Base-by-base conservation (phyloP, 2,797 vertebrate genomes). In the Pipistrellus pipistrellus region DNA sequence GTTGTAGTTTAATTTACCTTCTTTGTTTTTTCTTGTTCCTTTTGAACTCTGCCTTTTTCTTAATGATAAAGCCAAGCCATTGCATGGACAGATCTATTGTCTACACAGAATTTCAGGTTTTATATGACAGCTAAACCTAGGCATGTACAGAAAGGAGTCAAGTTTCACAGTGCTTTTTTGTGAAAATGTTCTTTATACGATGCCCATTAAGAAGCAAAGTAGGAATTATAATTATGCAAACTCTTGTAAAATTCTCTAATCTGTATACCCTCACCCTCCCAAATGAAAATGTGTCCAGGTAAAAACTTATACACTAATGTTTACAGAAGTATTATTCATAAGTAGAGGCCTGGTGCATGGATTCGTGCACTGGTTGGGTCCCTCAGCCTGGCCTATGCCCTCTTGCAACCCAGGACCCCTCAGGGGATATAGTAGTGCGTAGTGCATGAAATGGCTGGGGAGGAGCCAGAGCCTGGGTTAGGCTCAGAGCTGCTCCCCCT, bases 181-280 rank as follows among this genome's bases (percentile, higher is more conserved):
- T 69, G 57, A 84, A 78, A 57, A 69, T 69, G 21, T 84, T 69
- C 25, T 55, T 88, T 85, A 75, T 48, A 62, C 27, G 2, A 14
- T 90, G 66, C 15, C 11, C 68, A 64, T 6, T 68, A 41, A 72
- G 51, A 72, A 73, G 62, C 13, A n/a, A 93, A 69, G 32, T 59
- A 27, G 46, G 48, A 64, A 2, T 41, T 75, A 44, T 2, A 80
- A 69, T 66, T 21, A 30, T 66, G 38, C 75, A 80, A 18, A 18
- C 10, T 82, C 32, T 82, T 77, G 48, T 25, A 82, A 91, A 72
- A 89, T 91, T 80, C 46, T 90, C 48, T 55, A 86, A 90, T 44
- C 57, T 80, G 27, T 41, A 21, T 87, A 41, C 32, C 1, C 5
- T 14, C 46, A 51, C 75, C 5, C 23, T 46, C 57, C 80, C 25